phyloP scores from a whole-genome alignment of 2,113 vertebrate genomes.

The Nothocercus julius region DNA sequence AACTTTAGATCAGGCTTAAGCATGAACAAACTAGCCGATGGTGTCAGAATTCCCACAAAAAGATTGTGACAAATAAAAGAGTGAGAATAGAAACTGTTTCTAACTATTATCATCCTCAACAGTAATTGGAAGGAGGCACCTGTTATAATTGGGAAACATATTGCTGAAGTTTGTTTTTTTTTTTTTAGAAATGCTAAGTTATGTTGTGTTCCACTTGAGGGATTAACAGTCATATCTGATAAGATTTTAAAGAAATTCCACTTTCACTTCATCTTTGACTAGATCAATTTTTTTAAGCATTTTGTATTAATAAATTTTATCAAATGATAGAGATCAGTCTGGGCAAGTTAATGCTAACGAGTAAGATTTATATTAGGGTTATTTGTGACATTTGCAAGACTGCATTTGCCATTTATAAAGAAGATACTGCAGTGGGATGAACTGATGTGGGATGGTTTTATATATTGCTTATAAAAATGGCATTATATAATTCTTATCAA shows the following conservation, averaged over 20 bases:
- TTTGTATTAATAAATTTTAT: background rate
- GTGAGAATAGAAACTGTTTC: conserved; percentile 17
- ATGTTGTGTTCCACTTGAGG: background rate
- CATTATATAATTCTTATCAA: background rate
- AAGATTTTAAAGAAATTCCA: background rate
- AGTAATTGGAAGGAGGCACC: conserved; percentile 45
- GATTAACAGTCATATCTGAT: background rate
- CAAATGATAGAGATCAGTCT: background rate
- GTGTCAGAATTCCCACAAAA: conserved; percentile 65
- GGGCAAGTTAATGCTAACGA: background rate
- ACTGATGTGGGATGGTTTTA: background rate
- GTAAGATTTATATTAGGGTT: background rate
- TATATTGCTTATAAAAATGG: background rate
- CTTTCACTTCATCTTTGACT: background rate
- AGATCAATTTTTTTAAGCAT: background rate
- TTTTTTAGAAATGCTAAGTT: conserved; percentile 10
- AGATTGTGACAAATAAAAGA: conserved; percentile 60
- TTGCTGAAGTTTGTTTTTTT: background rate
- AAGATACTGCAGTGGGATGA: background rate
- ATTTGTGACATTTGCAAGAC: background rate
- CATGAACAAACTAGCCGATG: conserved; percentile 65
- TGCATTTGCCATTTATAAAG: background rate
- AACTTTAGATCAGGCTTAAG: conserved; percentile 67
- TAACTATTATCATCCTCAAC: conserved; percentile 8
- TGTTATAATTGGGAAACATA: background rate